Base-by-base conservation (phyloP, 2,888 invertebrate genomes). In the Hetaerina titia region DNA sequence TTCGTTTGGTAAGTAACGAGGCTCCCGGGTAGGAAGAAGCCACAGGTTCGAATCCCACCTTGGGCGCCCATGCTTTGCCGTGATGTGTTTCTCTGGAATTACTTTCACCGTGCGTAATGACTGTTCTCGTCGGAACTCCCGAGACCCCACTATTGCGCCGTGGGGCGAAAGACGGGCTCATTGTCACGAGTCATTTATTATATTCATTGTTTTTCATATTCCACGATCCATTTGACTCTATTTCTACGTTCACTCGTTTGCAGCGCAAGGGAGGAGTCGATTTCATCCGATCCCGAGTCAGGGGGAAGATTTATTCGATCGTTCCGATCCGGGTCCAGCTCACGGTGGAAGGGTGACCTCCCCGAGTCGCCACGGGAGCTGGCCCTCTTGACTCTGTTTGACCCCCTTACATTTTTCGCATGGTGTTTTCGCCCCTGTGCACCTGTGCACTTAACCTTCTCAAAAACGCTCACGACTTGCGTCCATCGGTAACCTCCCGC, bases 321-420 rank as follows among this genome's bases (percentile, higher is more conserved):
- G 25, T 15, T 15, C 81, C 81, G 31, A 81, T 81, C 81, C 81
- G 81, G 81, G 81, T 81, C 31, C 81, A 25, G 81, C 13, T 13
- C 81, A 11, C 13, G 81, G 81, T 15, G 60, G 0, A 15, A 17
- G 60, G 11, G 31, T 81, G 81, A 81, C 81, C 81, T 81, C 31
- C 81, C 31, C 9, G 31, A 81, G 81, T 31, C 31, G 31, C 81
- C 81, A 81, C 81, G 81, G 81, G 81, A 81, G 81, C 31, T 15
- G 69, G 81, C 81, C 81, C 81, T 13, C 81, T 81, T 81, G 81
- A 81, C 81, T 81, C 81, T 81, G 25, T 25, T 81, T 81, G 81
- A 81, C 81, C 81, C 81, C 31, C 81, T 81, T 81, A 81, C 31
- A 81, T 81, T 81, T 81, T 81, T 81, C 81, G 81, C 81, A 45